Percentiles rank a stretch among this genome's conserved stretches.
These are phyloP conservation scores for Remorina albescens DNA, from an alignment of 2,797 vertebrate species.

Conservation along the genomic window DNA sequence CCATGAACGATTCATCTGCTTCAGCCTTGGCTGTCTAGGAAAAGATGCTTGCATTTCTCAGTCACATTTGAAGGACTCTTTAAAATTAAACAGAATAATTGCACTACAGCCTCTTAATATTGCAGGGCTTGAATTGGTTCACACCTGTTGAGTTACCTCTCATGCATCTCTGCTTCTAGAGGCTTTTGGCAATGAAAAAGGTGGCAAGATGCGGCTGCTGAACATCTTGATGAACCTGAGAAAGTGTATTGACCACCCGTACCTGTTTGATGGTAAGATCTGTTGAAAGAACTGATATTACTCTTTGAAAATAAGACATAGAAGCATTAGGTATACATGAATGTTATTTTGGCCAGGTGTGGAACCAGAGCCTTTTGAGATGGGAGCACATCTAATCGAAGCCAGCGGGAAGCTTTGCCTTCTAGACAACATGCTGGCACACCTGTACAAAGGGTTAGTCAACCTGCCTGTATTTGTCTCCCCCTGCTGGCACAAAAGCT, in stretches of 20 bases:
- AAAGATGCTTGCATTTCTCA: too few species aligned
- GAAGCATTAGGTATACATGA: too few species aligned
- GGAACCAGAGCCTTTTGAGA: conserved; percentile 95
- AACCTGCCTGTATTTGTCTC: background rate
- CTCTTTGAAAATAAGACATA: background rate
- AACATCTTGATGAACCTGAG: conserved; percentile 93
- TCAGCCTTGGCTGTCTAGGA: too few species aligned
- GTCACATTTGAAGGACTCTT: too few species aligned
- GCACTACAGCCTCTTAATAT: too few species aligned
- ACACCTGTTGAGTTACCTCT: background rate
- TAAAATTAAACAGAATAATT: too few species aligned
- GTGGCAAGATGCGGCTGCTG: conserved; percentile 87
- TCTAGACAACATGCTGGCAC: conserved; percentile 88
- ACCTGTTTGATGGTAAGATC: conserved; percentile 93
- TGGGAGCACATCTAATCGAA: conserved; percentile 93
- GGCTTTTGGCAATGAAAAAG: conserved; percentile 87
- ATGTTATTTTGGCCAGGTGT: conserved; percentile 81
- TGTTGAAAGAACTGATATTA: background rate
- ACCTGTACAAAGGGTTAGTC: conserved; percentile 86
- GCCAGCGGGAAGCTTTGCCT: conserved; percentile 94
- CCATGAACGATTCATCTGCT: too few species aligned
- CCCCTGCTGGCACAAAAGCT: conserved; percentile 45
- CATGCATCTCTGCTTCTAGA: conserved; percentile 80
- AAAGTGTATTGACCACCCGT: conserved; percentile 94
- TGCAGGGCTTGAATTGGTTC: too few species aligned